A percentile compares a stretch with the other conserved stretches of the same genome.
phyloP scores from a whole-genome alignment of 2,797 vertebrate genomes.

The Paedocypris micromegethes region DNA sequence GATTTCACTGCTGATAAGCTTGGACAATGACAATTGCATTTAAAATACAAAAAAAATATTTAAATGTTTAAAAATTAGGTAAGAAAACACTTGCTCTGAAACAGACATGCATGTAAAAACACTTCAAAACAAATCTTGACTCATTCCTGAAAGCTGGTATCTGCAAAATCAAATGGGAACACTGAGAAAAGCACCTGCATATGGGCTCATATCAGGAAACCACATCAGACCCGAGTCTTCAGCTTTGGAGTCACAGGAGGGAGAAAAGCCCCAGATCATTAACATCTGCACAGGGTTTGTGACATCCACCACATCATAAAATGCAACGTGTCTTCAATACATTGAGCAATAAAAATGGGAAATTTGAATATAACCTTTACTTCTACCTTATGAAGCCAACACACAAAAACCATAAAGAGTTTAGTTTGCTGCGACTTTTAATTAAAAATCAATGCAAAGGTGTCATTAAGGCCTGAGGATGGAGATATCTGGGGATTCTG shows the following conservation, averaged over 20 bases:
- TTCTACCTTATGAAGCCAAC: too few relatives aligned
- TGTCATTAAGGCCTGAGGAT: too few relatives aligned
- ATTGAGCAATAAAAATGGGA: too few relatives aligned
- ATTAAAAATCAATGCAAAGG: too few relatives aligned
- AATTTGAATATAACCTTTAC: too few relatives aligned
- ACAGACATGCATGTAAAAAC: slow-evolving; percentile 6
- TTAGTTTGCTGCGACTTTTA: too few relatives aligned
- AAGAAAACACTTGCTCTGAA: slow-evolving; percentile 1
- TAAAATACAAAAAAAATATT: not conserved
- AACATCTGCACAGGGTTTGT: slow-evolving; percentile 41
- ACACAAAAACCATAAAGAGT: too few relatives aligned
- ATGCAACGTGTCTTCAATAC: too few relatives aligned
- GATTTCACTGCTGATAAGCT: slow-evolving; percentile 22
- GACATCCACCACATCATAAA: not conserved
- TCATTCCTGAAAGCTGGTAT: slow-evolving; percentile 41
- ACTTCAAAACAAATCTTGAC: slow-evolving; percentile 13
- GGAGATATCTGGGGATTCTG: too few relatives aligned
- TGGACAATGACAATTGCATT: slow-evolving; percentile 2
- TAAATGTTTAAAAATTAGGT: not conserved
- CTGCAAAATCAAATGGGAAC: slow-evolving; percentile 38
- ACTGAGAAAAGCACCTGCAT: slow-evolving; percentile 48
- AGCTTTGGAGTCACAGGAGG: slow-evolving; percentile 33
- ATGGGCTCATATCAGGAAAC: slow-evolving; percentile 48
- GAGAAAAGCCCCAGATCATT: slow-evolving; percentile 15
- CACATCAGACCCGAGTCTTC: slow-evolving; percentile 36